phyloP scores from a whole-genome alignment of 2,888 invertebrate species.

The Didymodactylos carnosus region DNA sequence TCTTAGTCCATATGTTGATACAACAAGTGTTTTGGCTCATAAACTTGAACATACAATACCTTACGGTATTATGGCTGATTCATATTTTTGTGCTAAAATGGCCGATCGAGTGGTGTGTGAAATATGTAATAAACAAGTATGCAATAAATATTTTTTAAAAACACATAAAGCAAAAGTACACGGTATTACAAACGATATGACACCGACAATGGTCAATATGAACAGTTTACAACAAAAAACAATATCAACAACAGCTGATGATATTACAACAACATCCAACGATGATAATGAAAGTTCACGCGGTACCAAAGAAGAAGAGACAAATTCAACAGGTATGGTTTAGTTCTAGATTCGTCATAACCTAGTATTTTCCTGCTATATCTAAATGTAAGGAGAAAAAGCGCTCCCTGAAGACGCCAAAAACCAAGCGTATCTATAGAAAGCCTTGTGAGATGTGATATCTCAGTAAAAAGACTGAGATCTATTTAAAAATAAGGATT shows the following conservation, averaged over 20 bases:
- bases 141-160: constrained; percentile 98
- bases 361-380: too few species aligned
- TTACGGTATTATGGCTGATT: constrained; percentile 11
- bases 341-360: too few species aligned
- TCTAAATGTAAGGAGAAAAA: too few species aligned
- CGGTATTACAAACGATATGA: background rate
- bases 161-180: constrained; percentile 56
- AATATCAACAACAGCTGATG: background rate
- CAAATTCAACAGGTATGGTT: too few species aligned
- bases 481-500: too few species aligned
- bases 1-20: background rate
- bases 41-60: constrained; percentile 4
- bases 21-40: background rate
- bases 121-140: constrained; percentile 90
- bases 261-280: background rate
- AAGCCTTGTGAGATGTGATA: too few species aligned
- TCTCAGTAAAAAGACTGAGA: too few species aligned
- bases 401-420: too few species aligned
- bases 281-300: background rate
- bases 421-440: too few species aligned
- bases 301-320: too few species aligned
- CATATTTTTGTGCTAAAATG: constrained; percentile 23
- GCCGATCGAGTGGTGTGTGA: constrained; percentile 47
- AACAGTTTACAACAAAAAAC: background rate
- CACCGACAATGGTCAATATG: background rate